Percentiles rank a stretch among this genome's conserved stretches.
These are phyloP conservation scores for Perognathus longimembris DNA, from an alignment of 2,113 vertebrate species.

Conservation along the genomic window DNA sequence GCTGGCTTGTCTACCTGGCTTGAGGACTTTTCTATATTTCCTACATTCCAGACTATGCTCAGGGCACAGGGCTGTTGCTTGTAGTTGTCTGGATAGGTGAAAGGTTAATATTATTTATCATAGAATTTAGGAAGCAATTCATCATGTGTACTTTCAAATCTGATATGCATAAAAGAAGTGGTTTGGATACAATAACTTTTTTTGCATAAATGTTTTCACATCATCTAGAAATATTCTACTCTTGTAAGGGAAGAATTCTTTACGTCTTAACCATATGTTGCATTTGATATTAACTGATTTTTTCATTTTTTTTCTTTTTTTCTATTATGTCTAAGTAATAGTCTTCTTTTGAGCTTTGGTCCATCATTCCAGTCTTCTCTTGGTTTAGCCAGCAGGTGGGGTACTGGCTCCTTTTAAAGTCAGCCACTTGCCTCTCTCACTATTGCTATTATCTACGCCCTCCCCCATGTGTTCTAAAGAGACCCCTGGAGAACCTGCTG, in stretches of 20 bases:
- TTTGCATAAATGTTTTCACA: slow-evolving; percentile 20
- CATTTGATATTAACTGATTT: background rate
- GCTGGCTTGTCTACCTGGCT: background rate
- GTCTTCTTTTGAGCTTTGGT: background rate
- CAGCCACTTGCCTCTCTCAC: fast-evolving
- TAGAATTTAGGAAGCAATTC: slow-evolving; percentile 2
- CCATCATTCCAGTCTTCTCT: background rate
- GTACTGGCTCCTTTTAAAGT: slow-evolving; percentile 50
- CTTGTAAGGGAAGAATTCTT: background rate
- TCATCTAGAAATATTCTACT: slow-evolving; percentile 28
- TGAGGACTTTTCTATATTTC: background rate
- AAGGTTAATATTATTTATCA: background rate
- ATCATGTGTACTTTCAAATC: slow-evolving; percentile 1
- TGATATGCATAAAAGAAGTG: background rate
- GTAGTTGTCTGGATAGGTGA: slow-evolving; percentile 7
- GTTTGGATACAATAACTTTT: slow-evolving; percentile 39
- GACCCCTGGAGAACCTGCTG: background rate
- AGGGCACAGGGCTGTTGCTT: background rate
- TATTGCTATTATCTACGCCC: background rate
- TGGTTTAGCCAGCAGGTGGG: slow-evolving; percentile 41
- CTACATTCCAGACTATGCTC: background rate
- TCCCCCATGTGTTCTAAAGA: background rate
- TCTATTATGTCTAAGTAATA: background rate
- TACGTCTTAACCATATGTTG: background rate
- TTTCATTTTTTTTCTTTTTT: background rate